Percentiles rank a stretch among this genome's conserved stretches.
phyloP scores from a whole-genome alignment of 2,797 vertebrate genomes.

The Darevskia nairensis region DNA sequence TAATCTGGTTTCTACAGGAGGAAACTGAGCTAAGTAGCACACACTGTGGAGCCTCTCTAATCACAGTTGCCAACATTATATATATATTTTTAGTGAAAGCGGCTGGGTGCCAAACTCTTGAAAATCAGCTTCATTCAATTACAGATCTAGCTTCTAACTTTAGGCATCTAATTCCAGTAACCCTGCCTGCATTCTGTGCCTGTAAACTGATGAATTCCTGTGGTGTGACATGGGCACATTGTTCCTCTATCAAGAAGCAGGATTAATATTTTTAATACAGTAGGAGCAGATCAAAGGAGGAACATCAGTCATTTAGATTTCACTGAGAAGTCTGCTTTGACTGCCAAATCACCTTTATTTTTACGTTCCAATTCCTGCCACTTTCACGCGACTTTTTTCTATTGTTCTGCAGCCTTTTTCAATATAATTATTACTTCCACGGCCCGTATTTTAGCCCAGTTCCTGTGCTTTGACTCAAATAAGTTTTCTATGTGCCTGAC shows the following conservation, averaged over 20 bases:
- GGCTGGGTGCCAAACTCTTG: not conserved
- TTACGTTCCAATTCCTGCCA: not conserved
- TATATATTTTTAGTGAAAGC: not conserved
- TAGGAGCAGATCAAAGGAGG: slow-evolving; percentile 15
- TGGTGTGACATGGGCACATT: slow-evolving; percentile 8
- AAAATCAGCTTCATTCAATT: slow-evolving; percentile 16
- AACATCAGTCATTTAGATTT: slow-evolving; percentile 12
- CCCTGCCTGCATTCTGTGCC: not conserved
- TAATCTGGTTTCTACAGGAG: not conserved
- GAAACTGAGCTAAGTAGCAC: not conserved
- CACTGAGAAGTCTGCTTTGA: not conserved
- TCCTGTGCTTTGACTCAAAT: not conserved
- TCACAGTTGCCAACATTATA: not conserved
- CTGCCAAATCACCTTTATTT: not conserved
- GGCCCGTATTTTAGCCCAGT: not conserved
- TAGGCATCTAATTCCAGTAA: slow-evolving; percentile 12
- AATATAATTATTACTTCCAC: not conserved
- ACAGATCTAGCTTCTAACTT: slow-evolving; percentile 11
- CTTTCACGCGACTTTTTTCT: not conserved
- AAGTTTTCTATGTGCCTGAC: not conserved
- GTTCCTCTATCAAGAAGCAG: slow-evolving; percentile 1
- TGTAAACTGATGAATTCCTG: slow-evolving; percentile 24
- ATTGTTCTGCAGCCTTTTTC: not conserved
- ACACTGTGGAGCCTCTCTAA: not conserved
- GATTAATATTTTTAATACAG: slow-evolving; percentile 30